phyloP scores from a whole-genome alignment of 2,797 vertebrate genomes.

The Tapirus indicus region DNA sequence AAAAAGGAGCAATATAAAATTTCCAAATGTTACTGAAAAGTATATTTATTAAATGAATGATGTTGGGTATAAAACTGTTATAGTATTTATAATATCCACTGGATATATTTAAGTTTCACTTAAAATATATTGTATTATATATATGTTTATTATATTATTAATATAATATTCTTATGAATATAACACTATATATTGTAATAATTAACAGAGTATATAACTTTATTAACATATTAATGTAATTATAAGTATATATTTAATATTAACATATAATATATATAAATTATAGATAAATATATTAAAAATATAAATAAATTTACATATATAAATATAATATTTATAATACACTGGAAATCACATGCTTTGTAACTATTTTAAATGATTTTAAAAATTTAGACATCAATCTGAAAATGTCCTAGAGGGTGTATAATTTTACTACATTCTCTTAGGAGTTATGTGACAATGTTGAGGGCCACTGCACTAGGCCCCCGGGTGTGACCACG shows the following conservation, averaged over 20 bases:
- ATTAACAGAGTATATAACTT: no score
- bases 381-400: neutral
- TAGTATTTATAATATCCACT: neutral
- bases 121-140: no score
- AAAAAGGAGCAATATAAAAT: slow-evolving; percentile 26
- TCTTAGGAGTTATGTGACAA: neutral
- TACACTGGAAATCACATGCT: neutral
- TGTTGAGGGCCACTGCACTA: neutral
- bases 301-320: no score
- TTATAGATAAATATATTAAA: no score
- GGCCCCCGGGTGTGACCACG: no score
- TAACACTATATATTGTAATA: no score
- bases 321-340: neutral
- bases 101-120: neutral
- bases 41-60: neutral
- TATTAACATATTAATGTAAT: no score
- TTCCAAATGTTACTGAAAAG: neutral
- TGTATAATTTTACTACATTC: neutral
- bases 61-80: neutral
- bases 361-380: neutral
- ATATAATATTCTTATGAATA: no score
- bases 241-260: no score
- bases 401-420: neutral
- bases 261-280: no score
- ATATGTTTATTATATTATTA: no score